These are phyloP conservation scores for Dendropsophus ebraccatus DNA, from an alignment of 2,113 vertebrate genomes.

Conservation along the genomic window DNA sequence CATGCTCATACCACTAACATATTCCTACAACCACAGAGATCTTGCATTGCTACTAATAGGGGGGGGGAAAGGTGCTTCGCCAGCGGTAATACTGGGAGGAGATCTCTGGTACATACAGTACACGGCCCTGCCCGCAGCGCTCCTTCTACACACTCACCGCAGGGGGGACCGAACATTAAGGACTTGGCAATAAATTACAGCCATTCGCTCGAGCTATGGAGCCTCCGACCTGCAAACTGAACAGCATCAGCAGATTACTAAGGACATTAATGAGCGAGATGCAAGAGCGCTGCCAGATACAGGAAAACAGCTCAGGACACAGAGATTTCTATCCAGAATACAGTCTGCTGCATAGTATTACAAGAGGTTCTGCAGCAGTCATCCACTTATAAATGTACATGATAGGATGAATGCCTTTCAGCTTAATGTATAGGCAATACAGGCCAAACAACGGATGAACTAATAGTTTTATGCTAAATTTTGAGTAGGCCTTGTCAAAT, in stretches of 20 bases:
- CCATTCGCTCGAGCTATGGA: neutral
- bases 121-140: conserved; percentile 3
- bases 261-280: neutral
- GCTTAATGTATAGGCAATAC: too few species aligned
- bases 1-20: neutral
- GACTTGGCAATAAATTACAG: conserved; percentile 34
- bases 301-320: neutral
- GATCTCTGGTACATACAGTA: neutral
- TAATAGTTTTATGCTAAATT: too few species aligned
- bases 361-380: neutral
- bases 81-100: neutral
- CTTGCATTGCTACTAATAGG: neutral
- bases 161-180: conserved; percentile 37
- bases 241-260: conserved; percentile 16
- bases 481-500: too few species aligned
- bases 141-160: conserved; percentile 6
- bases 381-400: neutral
- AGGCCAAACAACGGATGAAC: too few species aligned
- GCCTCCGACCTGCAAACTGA: conserved; percentile 11
- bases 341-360: too few species aligned
- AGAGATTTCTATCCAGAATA: neutral
- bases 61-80: neutral
- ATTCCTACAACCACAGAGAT: neutral
- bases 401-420: neutral
- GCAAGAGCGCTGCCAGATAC: neutral